A percentile compares a stretch with the other conserved stretches of the same genome.
These are phyloP conservation scores for Lepidocyrtinus sp. DNA, from an alignment of 2,888 invertebrate species.

Conservation along the genomic window DNA sequence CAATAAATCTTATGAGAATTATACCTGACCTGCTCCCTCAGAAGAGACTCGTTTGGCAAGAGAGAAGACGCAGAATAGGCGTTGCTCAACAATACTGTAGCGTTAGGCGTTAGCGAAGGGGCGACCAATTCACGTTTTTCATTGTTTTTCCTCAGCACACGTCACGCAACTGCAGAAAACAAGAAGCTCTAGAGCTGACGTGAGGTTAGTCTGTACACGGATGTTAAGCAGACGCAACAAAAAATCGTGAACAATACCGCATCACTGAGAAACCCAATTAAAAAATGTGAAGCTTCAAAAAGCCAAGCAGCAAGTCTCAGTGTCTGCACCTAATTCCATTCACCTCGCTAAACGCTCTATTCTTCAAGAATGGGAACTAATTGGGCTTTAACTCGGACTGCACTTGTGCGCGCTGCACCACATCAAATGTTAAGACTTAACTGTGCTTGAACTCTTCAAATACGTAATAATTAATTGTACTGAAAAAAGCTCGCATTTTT, in stretches of 20 bases:
- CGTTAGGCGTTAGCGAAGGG: no score
- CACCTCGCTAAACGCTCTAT: neutral
- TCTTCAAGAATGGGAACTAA: no score
- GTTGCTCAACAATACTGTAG: no score
- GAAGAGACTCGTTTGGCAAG: neutral
- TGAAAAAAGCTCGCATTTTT: neutral
- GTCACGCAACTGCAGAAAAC: neutral
- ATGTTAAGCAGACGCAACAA: no score
- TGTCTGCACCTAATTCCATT: neutral
- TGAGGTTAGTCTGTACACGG: no score
- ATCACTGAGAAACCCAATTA: neutral
- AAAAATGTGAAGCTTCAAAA: neutral
- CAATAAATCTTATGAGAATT: no score
- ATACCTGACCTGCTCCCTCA: neutral
- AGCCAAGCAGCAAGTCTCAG: neutral
- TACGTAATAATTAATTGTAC: neutral
- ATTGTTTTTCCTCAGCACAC: neutral
- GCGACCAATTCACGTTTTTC: neutral
- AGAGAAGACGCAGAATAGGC: no score
- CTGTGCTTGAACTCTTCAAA: neutral
- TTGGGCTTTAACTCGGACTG: neutral
- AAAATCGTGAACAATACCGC: neutral
- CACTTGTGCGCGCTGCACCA: neutral
- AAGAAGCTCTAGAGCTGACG: neutral
- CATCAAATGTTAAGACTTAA: neutral